Percentiles rank a stretch among this genome's conserved stretches.
Conservation (phyloP, 2,113 vertebrate species). For the Pomatorhinus ruficollis region DNA sequence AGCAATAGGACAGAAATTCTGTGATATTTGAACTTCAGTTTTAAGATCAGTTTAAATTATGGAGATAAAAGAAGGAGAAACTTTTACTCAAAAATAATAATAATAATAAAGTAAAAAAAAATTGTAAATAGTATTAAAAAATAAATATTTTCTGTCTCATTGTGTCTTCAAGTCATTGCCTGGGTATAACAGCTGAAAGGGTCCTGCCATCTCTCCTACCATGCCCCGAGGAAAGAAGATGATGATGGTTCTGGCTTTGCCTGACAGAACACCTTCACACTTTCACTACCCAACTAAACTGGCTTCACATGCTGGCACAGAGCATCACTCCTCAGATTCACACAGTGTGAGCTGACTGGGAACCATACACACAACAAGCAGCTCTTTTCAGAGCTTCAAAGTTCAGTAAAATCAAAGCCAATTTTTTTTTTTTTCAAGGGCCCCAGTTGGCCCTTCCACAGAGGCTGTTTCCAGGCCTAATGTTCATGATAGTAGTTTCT, state of each 20-base stretch:
- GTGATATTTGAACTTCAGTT: background rate
- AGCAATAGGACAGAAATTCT: background rate
- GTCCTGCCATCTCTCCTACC: background rate
- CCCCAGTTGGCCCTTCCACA: background rate
- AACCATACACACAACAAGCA: rapidly evolving
- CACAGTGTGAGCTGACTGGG: background rate
- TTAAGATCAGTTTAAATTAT: background rate
- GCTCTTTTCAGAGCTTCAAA: background rate
- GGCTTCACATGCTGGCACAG: background rate
- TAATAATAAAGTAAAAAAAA: background rate
- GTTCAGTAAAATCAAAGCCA: background rate
- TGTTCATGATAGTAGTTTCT: background rate
- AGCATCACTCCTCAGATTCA: background rate
- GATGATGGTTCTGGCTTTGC: background rate
- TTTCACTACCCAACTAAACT: background rate
- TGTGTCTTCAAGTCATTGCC: background rate
- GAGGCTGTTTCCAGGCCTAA: background rate
- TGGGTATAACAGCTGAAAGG: background rate
- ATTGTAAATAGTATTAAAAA: background rate
- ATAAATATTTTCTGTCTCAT: background rate
- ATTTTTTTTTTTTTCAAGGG: background rate
- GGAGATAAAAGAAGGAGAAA: background rate
- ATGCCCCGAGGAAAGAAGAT: background rate
- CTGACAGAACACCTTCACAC: background rate
- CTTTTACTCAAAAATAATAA: background rate